A percentile compares a stretch with the other conserved stretches of the same genome.
Conservation (phyloP, 2,113 vertebrate species). For the Ciconia maguari region DNA sequence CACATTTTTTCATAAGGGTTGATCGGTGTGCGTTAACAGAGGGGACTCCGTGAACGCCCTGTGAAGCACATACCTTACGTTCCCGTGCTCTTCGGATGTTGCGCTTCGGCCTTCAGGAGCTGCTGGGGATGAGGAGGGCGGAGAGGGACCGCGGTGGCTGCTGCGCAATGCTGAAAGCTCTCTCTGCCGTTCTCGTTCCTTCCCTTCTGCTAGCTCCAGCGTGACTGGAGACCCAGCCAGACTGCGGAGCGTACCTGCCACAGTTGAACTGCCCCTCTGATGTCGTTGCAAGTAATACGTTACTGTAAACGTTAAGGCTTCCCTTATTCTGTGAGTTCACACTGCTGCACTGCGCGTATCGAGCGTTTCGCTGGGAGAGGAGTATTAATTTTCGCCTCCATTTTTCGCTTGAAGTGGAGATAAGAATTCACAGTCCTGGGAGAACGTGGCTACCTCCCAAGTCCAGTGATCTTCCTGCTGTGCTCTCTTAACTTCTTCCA, state of each 20-base stretch:
- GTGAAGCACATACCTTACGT: not conserved
- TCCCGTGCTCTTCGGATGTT: not conserved
- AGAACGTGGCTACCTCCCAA: not conserved
- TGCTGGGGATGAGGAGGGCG: not conserved
- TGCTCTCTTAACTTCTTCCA: not conserved
- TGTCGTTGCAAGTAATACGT: fast-evolving
- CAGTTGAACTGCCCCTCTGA: not conserved
- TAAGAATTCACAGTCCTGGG: not conserved
- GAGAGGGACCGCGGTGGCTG: not conserved
- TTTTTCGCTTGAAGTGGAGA: not conserved
- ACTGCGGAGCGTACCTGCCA: not conserved
- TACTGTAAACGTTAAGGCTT: no score
- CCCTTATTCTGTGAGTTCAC: not conserved
- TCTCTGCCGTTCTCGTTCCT: not conserved
- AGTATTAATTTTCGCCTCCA: not conserved
- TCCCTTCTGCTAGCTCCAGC: not conserved
- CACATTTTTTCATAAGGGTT: fast-evolving
- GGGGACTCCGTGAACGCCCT: fast-evolving
- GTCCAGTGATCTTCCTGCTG: not conserved
- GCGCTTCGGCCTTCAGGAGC: not conserved
- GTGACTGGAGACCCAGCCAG: not conserved
- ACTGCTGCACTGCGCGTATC: fast-evolving
- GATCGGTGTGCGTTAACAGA: not conserved
- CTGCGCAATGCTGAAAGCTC: not conserved
- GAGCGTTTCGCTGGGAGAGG: fast-evolving